Conservation (phyloP, 2,797 vertebrate species). For the Alauda arvensis region DNA sequence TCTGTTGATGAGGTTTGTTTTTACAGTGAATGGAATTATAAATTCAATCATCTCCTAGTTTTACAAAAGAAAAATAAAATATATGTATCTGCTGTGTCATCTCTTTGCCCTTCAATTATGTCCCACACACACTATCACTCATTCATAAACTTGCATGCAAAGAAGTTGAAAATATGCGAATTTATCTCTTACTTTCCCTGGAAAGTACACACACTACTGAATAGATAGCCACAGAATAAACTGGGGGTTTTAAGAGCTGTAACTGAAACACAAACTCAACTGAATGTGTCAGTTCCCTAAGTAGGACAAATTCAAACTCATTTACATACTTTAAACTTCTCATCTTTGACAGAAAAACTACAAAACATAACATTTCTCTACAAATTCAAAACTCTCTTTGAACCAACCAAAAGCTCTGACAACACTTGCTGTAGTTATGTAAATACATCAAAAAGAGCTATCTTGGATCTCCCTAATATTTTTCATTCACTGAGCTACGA, state of each 20-base stretch:
- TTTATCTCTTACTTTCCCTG: neutral
- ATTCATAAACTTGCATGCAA: neutral
- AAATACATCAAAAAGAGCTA: neutral
- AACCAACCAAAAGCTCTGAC: neutral
- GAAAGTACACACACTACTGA: neutral
- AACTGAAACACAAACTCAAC: neutral
- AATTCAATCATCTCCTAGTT: neutral
- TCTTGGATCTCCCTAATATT: neutral
- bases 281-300: neutral
- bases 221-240: neutral
- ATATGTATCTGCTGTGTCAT: neutral
- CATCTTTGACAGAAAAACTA: neutral
- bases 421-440: neutral
- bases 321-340: neutral
- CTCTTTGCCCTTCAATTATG: neutral
- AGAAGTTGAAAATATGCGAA: neutral
- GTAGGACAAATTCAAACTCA: neutral
- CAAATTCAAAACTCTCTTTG: neutral
- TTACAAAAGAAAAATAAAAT: neutral
- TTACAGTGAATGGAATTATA: neutral
- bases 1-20: neutral
- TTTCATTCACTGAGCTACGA: neutral
- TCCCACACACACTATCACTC: neutral
- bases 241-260: neutral
- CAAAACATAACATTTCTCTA: neutral